Percentiles rank a stretch among this genome's conserved stretches.
Conservation (phyloP, 2,888 invertebrate species). For the Fragum sueziense region DNA sequence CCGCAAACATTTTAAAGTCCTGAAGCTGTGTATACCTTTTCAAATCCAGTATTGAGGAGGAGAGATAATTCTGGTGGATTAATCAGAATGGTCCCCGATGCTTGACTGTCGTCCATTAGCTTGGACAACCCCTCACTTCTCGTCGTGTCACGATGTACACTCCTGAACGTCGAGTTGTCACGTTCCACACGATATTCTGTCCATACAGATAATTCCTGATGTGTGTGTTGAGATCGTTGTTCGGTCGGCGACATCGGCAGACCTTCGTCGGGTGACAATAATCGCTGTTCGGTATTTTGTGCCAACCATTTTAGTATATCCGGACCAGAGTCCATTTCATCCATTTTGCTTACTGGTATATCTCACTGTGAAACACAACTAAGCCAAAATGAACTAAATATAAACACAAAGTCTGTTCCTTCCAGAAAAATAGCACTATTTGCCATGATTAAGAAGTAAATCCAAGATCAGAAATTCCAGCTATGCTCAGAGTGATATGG, state of each 20-base stretch:
- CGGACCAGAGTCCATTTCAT: slow-evolving; percentile 46
- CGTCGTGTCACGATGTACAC: neutral
- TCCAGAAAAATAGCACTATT: neutral
- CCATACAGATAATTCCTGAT: slow-evolving; percentile 11
- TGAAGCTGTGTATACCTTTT: too few relatives aligned
- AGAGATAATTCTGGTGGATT: slow-evolving; percentile 65
- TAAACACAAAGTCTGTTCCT: neutral
- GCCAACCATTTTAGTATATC: slow-evolving; percentile 19
- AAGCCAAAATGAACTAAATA: too few relatives aligned
- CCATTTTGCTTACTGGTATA: too few relatives aligned
- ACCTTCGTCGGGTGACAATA: neutral
- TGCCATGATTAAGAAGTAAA: neutral
- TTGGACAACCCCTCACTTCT: neutral
- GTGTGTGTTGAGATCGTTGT: neutral
- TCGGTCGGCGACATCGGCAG: neutral
- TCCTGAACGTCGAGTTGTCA: neutral
- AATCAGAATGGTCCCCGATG: slow-evolving; percentile 28
- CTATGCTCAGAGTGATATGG: neutral
- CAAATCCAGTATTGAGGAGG: slow-evolving; percentile 66
- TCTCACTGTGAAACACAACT: too few relatives aligned
- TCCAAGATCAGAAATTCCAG: neutral
- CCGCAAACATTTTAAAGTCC: too few relatives aligned
- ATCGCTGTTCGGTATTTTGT: neutral
- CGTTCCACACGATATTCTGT: slow-evolving; percentile 6
- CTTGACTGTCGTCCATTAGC: neutral